A percentile compares a stretch with the other conserved stretches of the same genome.
These are phyloP conservation scores for Acholoe squamosa DNA, from an alignment of 2,888 invertebrate genomes.

Conservation along the genomic window DNA sequence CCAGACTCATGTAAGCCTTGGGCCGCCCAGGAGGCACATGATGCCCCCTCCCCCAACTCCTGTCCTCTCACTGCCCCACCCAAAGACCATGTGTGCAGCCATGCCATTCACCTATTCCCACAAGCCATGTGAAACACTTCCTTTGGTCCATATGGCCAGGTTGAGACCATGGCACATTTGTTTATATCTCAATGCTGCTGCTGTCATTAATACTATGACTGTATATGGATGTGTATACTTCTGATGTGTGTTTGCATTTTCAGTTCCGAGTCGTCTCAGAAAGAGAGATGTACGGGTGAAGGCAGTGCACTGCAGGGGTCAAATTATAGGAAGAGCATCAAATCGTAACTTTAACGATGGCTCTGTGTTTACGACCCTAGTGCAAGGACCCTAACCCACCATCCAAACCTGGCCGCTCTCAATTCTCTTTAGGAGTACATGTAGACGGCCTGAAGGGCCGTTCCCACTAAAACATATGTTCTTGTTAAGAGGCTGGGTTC, in stretches of 20 bases:
- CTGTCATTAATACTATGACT: background rate
- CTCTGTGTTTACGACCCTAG: conserved; percentile 15
- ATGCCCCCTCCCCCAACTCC: background rate
- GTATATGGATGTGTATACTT: too few relatives aligned
- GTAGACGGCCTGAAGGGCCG: background rate
- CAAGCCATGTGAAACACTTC: conserved; percentile 12
- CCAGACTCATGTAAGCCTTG: background rate
- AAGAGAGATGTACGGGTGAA: background rate
- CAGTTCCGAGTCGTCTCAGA: too few relatives aligned
- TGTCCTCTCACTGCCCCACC: background rate
- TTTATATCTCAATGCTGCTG: background rate
- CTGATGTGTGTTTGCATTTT: too few relatives aligned
- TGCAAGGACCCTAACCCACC: background rate
- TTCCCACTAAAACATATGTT: conserved; percentile 1
- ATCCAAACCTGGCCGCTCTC: too few relatives aligned
- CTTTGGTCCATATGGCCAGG: conserved; percentile 16
- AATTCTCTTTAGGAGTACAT: background rate
- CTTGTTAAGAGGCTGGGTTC: conserved; percentile 1
- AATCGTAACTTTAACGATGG: background rate
- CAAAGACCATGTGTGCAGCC: background rate
- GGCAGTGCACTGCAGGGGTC: background rate
- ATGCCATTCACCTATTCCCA: background rate
- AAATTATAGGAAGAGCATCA: background rate
- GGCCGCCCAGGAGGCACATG: background rate
- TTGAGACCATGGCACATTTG: background rate